These are phyloP conservation scores for Bovichtus diacanthus DNA, from an alignment of 2,797 vertebrate species.

Conservation along the genomic window DNA sequence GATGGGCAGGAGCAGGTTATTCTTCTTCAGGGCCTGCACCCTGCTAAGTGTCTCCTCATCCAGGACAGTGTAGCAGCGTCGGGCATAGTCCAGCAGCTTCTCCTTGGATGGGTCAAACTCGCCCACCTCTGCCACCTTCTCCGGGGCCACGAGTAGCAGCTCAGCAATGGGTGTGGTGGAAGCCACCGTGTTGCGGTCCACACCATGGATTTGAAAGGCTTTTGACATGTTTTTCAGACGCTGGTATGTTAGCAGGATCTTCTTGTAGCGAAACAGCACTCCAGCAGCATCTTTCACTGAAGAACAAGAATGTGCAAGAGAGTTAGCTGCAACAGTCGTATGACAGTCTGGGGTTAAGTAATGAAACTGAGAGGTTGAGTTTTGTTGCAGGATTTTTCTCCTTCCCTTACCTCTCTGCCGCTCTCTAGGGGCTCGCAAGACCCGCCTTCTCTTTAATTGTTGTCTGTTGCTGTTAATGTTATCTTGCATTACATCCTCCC, in stretches of 20 bases:
- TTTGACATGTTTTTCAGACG: conserved; percentile 94
- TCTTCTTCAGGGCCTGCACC: conserved; percentile 93
- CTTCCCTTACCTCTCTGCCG: conserved; percentile 88
- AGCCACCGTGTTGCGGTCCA: conserved; percentile 93
- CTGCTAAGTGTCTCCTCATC: conserved; percentile 92
- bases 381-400: not conserved
- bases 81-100: conserved; percentile 93
- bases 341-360: not conserved
- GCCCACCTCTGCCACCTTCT: conserved; percentile 92
- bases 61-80: conserved; percentile 91
- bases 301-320: conserved; percentile 6
- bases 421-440: conserved; percentile 87
- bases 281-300: conserved; percentile 93
- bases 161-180: conserved; percentile 94
- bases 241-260: conserved; percentile 94
- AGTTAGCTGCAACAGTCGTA: not conserved
- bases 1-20: conserved; percentile 93
- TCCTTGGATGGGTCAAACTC: conserved; percentile 94
- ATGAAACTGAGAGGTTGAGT: not conserved
- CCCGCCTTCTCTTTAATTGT: conserved; percentile 82
- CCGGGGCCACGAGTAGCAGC: conserved; percentile 92
- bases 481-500: conserved; percentile 81
- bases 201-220: conserved; percentile 93
- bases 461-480: conserved; percentile 77
- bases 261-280: conserved; percentile 94